These are phyloP conservation scores for Phortica variegata DNA, from an alignment of 1,140 invertebrate species.

Conservation along the genomic window DNA sequence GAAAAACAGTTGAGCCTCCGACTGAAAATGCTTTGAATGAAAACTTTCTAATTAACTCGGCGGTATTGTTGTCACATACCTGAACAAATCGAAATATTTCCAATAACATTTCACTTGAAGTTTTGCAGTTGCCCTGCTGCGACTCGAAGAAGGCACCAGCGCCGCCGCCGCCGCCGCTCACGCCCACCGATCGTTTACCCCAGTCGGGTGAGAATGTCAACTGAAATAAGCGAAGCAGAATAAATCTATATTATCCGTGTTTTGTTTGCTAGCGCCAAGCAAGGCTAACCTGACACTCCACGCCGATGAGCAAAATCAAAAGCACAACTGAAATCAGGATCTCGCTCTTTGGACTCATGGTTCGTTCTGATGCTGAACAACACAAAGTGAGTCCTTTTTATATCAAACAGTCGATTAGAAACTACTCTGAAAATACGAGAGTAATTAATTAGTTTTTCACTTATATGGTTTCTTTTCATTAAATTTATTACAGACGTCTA, in stretches of 20 bases:
- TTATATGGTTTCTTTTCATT: constrained; percentile 27
- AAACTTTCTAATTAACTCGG: too few species aligned
- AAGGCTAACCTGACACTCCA: constrained; percentile 39
- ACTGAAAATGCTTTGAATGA: constrained; percentile 9
- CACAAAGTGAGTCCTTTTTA: constrained; percentile 19
- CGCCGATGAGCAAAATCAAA: constrained; percentile 37
- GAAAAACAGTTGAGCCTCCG: constrained; percentile 46
- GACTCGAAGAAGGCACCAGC: constrained; percentile 31
- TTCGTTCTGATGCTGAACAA: constrained; percentile 4
- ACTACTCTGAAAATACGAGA: neutral
- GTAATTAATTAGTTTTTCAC: constrained; percentile 21
- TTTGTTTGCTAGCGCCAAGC: neutral
- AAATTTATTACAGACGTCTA: too few species aligned
- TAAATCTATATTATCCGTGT: neutral
- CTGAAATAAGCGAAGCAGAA: constrained; percentile 8
- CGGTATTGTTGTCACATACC: too few species aligned
- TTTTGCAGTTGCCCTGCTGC: constrained; percentile 41
- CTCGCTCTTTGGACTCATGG: constrained; percentile 39
- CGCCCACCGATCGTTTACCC: constrained; percentile 47
- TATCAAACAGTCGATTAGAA: constrained; percentile 7
- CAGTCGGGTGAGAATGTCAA: constrained; percentile 55
- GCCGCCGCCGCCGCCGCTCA: constrained; percentile 13
- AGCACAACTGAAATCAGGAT: constrained; percentile 32
- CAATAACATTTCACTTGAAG: constrained; percentile 49
- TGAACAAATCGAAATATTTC: constrained; percentile 52